Evolutionary conservation across 2,113 vertebrate genomes (phyloP).

Genomic region (Saccopteryx bilineata): DNA sequence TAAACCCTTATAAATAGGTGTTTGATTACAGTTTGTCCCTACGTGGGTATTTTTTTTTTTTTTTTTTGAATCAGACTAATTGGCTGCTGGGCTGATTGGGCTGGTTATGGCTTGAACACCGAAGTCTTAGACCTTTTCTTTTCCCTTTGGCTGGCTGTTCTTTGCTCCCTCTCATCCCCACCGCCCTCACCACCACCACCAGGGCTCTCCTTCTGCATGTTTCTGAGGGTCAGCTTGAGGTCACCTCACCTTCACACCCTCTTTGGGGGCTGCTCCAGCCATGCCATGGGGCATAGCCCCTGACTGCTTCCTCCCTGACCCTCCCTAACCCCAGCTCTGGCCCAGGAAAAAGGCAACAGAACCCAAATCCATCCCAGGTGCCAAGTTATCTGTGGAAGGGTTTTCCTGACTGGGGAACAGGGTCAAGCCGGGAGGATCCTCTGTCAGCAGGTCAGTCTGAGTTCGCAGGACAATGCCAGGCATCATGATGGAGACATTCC

Average conservation of each 20-base stretch:
- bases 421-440: neutral
- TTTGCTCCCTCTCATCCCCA: neutral
- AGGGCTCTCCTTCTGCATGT: neutral
- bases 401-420: neutral
- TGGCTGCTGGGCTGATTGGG: constrained; percentile 81
- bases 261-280: neutral
- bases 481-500: fast-evolving
- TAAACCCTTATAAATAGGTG: constrained; percentile 86
- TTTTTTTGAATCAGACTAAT: constrained; percentile 85
- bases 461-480: neutral
- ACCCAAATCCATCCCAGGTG: neutral
- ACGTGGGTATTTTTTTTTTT: constrained; percentile 61
- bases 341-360: neutral
- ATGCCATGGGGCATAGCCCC: too few species aligned
- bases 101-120: constrained; percentile 36
- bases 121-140: constrained; percentile 32
- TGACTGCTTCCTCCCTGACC: neutral
- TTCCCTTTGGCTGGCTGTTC: neutral
- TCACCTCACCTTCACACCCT: neutral
- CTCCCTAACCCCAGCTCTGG: neutral
- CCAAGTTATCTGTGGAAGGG: neutral
- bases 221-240: constrained; percentile 3
- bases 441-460: fast-evolving
- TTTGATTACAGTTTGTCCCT: constrained; percentile 86
- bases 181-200: too few species aligned